Base-by-base conservation (phyloP, 1,140 invertebrate species). In the Heliconius hermathena region DNA sequence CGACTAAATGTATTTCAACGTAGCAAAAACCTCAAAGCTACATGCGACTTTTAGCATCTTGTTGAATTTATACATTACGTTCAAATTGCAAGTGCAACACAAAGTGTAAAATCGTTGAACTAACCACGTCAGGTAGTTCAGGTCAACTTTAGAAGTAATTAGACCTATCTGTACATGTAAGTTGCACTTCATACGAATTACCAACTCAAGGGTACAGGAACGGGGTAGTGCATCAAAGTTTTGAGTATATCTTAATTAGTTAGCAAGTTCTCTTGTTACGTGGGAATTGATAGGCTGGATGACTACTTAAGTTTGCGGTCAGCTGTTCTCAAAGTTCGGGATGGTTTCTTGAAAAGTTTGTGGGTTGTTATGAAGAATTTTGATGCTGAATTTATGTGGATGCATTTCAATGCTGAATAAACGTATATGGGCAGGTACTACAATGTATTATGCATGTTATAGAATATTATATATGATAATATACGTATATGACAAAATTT, bases 231-330 rank as follows among this genome's bases (percentile, higher is more conserved):
- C 82, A 82, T 79, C 80, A 78, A 85, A 83, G 82, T 85, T 85
- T 80, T 83, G 82, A 85, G 81, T 81, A 81, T 71, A 66, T 77
- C 81, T 83, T 85, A 85, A 85, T 85, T 85, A 85, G 82, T 85
- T 83, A 73, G 57, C 81, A 79, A 85, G 77, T 85, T 85, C 79
- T 41, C 70, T 72, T 60, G 77, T 76, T 81, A 81, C 75, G 78
- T 76, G 74, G 66, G 74, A 79, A 80, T 80, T 80, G 82, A 81
- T 83, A 83, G 74, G 60, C 75, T 81, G 76, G 66, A 73, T 81
- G 82, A 83, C 82, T 79, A 74, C 80, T 79, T 60, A 76, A 81
- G 80, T 79, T 79, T 73, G 77, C 80, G 82, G 82, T 83, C 80
- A 83, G 75, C 80, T 79, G 80, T 79, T 77, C 22, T 72, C 46